Base-by-base conservation (phyloP, 1,140 invertebrate genomes). In the Matsumurasca onukii region DNA sequence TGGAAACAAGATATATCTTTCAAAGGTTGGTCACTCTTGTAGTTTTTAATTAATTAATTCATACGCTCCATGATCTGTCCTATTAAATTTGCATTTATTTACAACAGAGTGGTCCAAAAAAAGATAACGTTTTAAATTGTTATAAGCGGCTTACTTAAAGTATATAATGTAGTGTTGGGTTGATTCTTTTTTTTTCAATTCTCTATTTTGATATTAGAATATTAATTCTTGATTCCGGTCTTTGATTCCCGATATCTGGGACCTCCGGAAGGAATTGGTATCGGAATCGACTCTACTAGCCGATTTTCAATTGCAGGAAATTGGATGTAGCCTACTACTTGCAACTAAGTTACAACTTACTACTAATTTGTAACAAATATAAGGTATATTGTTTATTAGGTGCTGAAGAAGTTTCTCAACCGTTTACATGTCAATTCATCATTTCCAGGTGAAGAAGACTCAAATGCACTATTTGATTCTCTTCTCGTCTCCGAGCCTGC, bases 371-470 rank as follows among this genome's bases (percentile, higher is more conserved):
- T 15, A 12, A 15, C 12, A 52, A 20, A 15, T 52, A 52, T 5
- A 52, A 52, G 3, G 12, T 5, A 12, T 15, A 52, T 52, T 52
- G 20, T 52, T 22, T 52, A 12, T 52, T 3, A 15, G 22, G 20
- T 5, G 20, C 12, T n/a, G n/a, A n/a, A 22, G 12, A 17, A 15
- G 12, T 12, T 12, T 12, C 12, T 52, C 22, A 20, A 52, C 3
- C 3, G 12, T 22, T n/a, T n/a, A n/a, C 20, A 52, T 15, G 3
- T 5, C 20, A 22, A 3, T 52, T 20, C 12, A 52, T 12, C 3
- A 27, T 29, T 59, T 27, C 3, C 55, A 29, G 55, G 25, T 9
- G 55, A 59, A 59, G 55, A 59, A 59, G 55, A 59, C 25, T 27
- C 22, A 29, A 27, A 59, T 29, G 55, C 55, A 2, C 3, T 59